These are phyloP conservation scores for Cottus gobio DNA, from an alignment of 2,113 vertebrate genomes.

Conservation along the genomic window DNA sequence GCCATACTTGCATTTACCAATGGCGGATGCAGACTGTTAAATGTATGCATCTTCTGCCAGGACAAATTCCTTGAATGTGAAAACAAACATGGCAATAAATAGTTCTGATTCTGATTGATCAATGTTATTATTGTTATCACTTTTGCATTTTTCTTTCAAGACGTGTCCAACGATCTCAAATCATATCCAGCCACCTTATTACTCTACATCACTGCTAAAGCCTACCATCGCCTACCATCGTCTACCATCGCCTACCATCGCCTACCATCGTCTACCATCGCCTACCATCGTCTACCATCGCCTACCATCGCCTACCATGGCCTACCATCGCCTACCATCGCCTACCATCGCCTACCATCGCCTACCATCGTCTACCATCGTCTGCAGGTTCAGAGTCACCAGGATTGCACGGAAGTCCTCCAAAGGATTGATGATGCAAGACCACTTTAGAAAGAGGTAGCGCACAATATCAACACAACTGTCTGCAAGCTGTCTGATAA, in stretches of 20 bases:
- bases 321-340: background rate
- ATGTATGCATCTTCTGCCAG: no score
- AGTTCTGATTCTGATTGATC: no score
- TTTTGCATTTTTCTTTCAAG: background rate
- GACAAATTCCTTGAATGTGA: no score
- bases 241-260: background rate
- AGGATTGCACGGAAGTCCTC: background rate
- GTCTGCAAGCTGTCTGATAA: slow-evolving; percentile 14
- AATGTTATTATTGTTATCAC: background rate
- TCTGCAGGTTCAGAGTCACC: slow-evolving; percentile 37
- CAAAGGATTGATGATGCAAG: slow-evolving; percentile 14
- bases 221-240: background rate
- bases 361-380: background rate
- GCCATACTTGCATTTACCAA: no score
- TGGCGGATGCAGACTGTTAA: no score
- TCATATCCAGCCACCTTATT: background rate
- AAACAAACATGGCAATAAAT: no score
- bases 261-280: background rate
- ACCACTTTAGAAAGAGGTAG: slow-evolving; percentile 4
- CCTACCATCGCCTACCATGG: background rate
- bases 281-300: background rate
- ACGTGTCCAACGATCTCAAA: background rate
- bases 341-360: background rate
- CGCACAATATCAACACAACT: background rate
- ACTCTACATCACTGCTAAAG: background rate